Base-by-base conservation (phyloP, 1,140 invertebrate species). In the Trypoxylus dichotomus region DNA sequence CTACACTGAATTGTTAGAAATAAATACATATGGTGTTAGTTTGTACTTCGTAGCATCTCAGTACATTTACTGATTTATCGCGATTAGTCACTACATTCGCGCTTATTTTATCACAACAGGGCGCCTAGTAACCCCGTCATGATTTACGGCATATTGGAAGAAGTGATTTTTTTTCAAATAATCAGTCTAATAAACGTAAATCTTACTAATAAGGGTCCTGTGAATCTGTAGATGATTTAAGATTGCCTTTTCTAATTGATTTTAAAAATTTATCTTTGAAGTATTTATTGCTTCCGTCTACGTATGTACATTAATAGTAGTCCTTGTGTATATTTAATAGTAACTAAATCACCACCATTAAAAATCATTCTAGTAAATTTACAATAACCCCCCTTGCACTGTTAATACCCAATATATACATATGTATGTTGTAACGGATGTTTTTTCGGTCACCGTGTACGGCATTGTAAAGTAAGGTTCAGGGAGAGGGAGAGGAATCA, bases 21-120 rank as follows among this genome's bases (percentile, higher is more conserved):
- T 54, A 54, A 54, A 19, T 54, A 54, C 47, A 7, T 19, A 54
- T 15, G 47, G n/a, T n/a, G 19, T 19, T 54, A 19, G 15, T 54
- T 54, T 19, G 47, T n/a, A n/a, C 19, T 19, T 54, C 7, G 5
- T 54, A 54, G 47, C 2, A 54, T 54, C 47, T 19, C 19, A 54
- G 15, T 15, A n/a, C n/a, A 19, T 54, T 54, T n/a, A 15, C 32
- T 54, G 47, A 54, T 54, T 54, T 54, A 54, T 54, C 47, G 47
- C n/a, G 13, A n/a, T n/a, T 54, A 19, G 13, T 54, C 47, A 19
- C 47, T n/a, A 54, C 19, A 54, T 54, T 54, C 19, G 13, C 19
- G n/a, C 47, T 54, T 19, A 54, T 54, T 54, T n/a, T 54, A 54
- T 54, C 47, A 54, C 47, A 54, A 54, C 47, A 54, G 47, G 47